These are phyloP conservation scores for Tholera decimalis DNA, from an alignment of 2,888 invertebrate species.

Conservation along the genomic window DNA sequence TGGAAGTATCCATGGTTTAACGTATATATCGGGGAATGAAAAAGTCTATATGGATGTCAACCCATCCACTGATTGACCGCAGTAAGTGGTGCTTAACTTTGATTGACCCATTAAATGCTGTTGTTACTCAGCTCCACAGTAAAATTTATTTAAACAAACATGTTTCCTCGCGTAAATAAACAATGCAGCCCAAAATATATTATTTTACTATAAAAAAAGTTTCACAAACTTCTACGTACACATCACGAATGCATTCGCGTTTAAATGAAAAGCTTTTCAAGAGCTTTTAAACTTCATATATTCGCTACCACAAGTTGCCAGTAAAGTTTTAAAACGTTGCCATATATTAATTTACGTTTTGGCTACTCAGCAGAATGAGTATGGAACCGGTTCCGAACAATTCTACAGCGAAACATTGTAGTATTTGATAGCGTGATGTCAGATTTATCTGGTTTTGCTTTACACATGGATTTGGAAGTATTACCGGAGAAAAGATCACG, in stretches of 20 bases:
- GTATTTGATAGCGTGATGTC: slow-evolving; percentile 13
- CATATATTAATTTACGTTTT: slow-evolving; percentile 57
- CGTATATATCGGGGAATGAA: too few relatives aligned
- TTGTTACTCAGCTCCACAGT: background rate
- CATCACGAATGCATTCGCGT: slow-evolving; percentile 37
- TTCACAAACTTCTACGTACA: slow-evolving; percentile 39
- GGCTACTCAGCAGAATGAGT: slow-evolving; percentile 38
- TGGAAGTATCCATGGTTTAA: too few relatives aligned
- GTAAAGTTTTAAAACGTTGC: slow-evolving; percentile 56
- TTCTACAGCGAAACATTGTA: slow-evolving; percentile 24
- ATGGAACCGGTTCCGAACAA: slow-evolving; percentile 28
- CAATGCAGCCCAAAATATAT: slow-evolving; percentile 20
- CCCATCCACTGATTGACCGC: too few relatives aligned
- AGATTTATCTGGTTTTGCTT: slow-evolving; percentile 11
- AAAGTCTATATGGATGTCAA: background rate
- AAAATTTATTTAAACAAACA: background rate
- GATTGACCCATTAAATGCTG: background rate
- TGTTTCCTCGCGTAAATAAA: background rate
- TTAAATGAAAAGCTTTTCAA: slow-evolving; percentile 57
- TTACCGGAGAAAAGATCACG: too few relatives aligned
- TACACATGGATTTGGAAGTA: too few relatives aligned
- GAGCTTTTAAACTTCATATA: slow-evolving; percentile 59
- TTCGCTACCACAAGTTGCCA: slow-evolving; percentile 38
- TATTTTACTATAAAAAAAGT: slow-evolving; percentile 27
- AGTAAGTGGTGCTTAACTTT: background rate